These are phyloP conservation scores for Morus bassanus DNA, from an alignment of 2,797 vertebrate species.

Conservation along the genomic window DNA sequence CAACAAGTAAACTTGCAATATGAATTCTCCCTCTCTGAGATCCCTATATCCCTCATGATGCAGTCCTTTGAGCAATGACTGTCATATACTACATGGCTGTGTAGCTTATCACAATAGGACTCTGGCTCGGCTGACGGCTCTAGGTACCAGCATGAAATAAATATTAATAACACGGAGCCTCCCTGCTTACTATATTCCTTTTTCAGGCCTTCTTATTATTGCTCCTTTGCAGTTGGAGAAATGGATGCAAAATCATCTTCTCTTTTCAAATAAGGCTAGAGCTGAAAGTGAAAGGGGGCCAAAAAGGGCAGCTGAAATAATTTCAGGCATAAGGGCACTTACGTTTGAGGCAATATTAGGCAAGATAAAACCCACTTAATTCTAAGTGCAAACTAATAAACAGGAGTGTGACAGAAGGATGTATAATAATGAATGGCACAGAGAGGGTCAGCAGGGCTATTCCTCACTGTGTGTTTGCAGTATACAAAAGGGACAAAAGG, in stretches of 20 bases:
- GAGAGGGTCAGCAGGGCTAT: background rate
- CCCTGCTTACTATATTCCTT: background rate
- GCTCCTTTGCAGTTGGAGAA: background rate
- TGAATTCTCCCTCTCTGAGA: background rate
- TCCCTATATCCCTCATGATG: background rate
- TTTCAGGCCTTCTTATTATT: background rate
- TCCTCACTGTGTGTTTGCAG: background rate
- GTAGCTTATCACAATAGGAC: background rate
- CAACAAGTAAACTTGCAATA: background rate
- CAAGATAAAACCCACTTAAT: background rate
- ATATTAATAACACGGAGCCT: background rate
- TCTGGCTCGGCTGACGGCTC: background rate
- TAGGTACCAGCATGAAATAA: background rate
- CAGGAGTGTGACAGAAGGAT: background rate
- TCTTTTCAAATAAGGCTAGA: background rate
- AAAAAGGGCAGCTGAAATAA: slow-evolving; percentile 10
- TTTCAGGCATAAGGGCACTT: background rate
- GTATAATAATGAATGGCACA: background rate
- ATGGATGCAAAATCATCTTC: background rate
- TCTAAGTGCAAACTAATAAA: background rate
- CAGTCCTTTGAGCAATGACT: background rate
- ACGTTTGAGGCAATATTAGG: background rate
- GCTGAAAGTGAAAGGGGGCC: background rate
- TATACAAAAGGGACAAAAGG: background rate
- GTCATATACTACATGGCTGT: background rate